A percentile compares a stretch with the other conserved stretches of the same genome.
Conservation (phyloP, 2,797 vertebrate genomes). For the Sardinella longiceps region DNA sequence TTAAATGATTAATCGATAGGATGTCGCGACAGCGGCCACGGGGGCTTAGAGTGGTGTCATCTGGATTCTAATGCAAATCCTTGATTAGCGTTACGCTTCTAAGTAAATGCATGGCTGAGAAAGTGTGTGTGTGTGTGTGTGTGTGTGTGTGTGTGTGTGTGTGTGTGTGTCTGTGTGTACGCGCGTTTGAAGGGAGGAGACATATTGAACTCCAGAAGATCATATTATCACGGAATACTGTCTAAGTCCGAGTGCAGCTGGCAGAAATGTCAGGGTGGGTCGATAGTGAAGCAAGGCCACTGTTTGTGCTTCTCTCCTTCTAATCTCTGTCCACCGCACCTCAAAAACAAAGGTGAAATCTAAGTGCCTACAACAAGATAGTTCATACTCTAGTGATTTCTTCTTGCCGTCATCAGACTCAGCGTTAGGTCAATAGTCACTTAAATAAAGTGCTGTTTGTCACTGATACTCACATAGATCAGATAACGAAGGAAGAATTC, state of each 20-base stretch:
- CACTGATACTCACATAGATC: background rate
- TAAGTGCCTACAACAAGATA: background rate
- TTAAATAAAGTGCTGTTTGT: background rate
- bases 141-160: no score
- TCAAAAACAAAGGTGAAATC: background rate
- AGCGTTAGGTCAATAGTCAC: background rate
- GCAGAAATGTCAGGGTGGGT: background rate
- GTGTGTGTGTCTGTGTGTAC: no score
- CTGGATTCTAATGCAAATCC: slow-evolving; percentile 14
- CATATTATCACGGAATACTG: background rate
- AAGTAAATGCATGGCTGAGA: background rate
- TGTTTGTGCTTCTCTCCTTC: background rate
- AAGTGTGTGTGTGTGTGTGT: background rate
- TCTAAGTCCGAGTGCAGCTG: background rate
- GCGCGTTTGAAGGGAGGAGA: background rate
- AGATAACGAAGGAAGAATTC: background rate
- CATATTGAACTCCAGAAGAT: background rate
- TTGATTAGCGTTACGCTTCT: slow-evolving; percentile 1
- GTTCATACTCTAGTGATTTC: background rate
- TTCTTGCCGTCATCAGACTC: background rate
- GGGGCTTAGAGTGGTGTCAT: slow-evolving; percentile 1
- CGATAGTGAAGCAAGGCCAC: background rate
- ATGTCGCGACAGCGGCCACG: slow-evolving; percentile 35
- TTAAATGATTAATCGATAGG: slow-evolving; percentile 63
- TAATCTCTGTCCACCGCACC: background rate